Percentiles rank a stretch among this genome's conserved stretches.
Conservation (phyloP, 2,113 vertebrate species). For the Dinomys branickii region DNA sequence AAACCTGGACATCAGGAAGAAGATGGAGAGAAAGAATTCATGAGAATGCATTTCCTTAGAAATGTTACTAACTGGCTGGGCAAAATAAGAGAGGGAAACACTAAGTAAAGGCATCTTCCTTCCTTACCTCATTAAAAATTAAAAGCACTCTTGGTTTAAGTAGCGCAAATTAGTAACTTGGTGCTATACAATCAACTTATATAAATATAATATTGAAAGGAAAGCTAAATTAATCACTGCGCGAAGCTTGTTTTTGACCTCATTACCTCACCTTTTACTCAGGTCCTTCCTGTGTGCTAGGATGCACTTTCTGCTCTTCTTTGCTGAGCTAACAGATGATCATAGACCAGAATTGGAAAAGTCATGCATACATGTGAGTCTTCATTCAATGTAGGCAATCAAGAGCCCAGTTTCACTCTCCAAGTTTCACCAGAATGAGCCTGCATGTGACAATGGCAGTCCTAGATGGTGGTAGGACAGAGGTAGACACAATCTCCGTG, state of each 20-base stretch:
- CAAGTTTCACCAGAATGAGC: not conserved
- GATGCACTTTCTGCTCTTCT: slow-evolving; percentile 49
- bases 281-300: slow-evolving; percentile 76
- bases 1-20: slow-evolving; percentile 70
- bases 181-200: slow-evolving; percentile 87
- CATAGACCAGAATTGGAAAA: not conserved
- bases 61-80: slow-evolving; percentile 82
- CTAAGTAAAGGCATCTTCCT: slow-evolving; percentile 83
- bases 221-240: slow-evolving; percentile 84
- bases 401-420: not conserved
- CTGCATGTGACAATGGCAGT: not conserved
- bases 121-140: slow-evolving; percentile 87
- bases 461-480: not conserved
- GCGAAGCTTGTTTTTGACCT: slow-evolving; percentile 78
- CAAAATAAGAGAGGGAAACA: slow-evolving; percentile 82
- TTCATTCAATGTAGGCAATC: not conserved
- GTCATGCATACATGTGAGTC: not conserved
- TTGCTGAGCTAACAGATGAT: slow-evolving; percentile 49
- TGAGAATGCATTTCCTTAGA: slow-evolving; percentile 79
- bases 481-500: not conserved
- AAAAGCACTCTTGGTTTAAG: slow-evolving; percentile 84
- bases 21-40: slow-evolving; percentile 67
- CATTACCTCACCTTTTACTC: slow-evolving; percentile 83
- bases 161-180: slow-evolving; percentile 88
- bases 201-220: slow-evolving; percentile 86